Base-by-base conservation (phyloP, 2,797 vertebrate genomes). In the Acropternis orthonyx region DNA sequence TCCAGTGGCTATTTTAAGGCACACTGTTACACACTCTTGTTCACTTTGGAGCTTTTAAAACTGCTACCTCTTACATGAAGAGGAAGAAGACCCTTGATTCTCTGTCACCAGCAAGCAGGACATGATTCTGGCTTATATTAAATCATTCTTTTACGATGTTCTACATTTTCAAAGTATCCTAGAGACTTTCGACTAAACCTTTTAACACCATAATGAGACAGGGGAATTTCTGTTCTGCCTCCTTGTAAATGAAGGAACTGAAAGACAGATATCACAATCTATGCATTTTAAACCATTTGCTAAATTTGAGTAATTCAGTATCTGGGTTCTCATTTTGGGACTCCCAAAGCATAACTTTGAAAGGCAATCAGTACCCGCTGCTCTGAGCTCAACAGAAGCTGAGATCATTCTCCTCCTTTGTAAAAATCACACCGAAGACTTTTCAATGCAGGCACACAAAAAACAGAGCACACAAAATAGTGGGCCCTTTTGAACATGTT, bases 161-260 rank as follows among this genome's bases (percentile, higher is more conserved):
- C 93, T 84, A 92, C 77, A 91, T 95, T 95, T 94, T 94, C 59
- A 55, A 92, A 90, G 88, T 93, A 86, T 96, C 44, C 72, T 93
- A 74, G 78, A 94, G 91, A 93, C 62, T 94, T 94, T 48, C 39
- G 84, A 28, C 66, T 76, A 95, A 95, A 93, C 69, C 77, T 96
- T 96, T 92, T 92, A 96, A 93, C 73, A 93, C 83, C 92, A 63
- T 95, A 95, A 93, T 86, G 90, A 96, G 88, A 92, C 85, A 82
- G 76, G 83, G 87, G 92, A 97, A 97, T 93, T 94, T 65, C 78
- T 91, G 75, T 83, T 95, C 91, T 95, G 75, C 82, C 81, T 92
- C 69, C 69, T 88, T 78, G 63, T 86, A 95, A 95, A 90, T 88
- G 88, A 84, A 95, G 67, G 52, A 95, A 63, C 39, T 51, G 59